phyloP scores from a whole-genome alignment of 2,888 invertebrate species.

The Metallyticus violacea region DNA sequence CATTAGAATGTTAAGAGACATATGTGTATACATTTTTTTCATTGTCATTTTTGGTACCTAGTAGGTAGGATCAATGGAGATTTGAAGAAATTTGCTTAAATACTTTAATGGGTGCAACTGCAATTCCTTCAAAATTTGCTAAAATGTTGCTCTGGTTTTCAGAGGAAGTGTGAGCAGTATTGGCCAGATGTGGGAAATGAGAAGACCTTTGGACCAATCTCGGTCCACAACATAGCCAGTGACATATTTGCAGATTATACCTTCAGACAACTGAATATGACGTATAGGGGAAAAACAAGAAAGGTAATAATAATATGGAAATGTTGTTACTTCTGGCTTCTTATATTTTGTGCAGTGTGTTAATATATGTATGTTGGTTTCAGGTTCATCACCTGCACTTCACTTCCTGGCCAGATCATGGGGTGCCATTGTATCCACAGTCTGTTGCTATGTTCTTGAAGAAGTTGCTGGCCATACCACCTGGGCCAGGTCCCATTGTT shows the following conservation, averaged over 20 bases:
- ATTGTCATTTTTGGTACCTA: too few species aligned
- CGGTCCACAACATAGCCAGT: constrained; percentile 39
- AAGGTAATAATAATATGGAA: constrained; percentile 37
- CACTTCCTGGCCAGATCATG: constrained; percentile 54
- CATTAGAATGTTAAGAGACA: too few species aligned
- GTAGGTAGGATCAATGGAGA: too few species aligned
- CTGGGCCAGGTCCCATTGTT: constrained; percentile 47
- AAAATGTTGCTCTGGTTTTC: too few species aligned
- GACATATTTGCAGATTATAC: constrained; percentile 19
- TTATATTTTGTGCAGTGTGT: too few species aligned
- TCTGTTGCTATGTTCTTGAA: constrained; percentile 45
- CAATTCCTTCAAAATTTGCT: too few species aligned
- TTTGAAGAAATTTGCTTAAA: too few species aligned
- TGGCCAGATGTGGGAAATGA: constrained; percentile 51
- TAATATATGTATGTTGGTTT: too few species aligned
- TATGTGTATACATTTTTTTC: too few species aligned
- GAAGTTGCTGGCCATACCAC: constrained; percentile 45
- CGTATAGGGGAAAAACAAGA: constrained; percentile 39
- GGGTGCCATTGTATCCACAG: constrained; percentile 47
- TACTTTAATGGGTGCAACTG: too few species aligned
- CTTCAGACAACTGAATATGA: constrained; percentile 16
- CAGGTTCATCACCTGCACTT: constrained; percentile 52
- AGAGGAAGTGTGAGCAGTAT: constrained; percentile 53
- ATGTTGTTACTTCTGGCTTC: neutral
- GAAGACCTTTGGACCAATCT: constrained; percentile 42